Percentiles rank a stretch among this genome's conserved stretches.
phyloP scores from a whole-genome alignment of 2,113 vertebrate genomes.

The Oryzias melastigma region DNA sequence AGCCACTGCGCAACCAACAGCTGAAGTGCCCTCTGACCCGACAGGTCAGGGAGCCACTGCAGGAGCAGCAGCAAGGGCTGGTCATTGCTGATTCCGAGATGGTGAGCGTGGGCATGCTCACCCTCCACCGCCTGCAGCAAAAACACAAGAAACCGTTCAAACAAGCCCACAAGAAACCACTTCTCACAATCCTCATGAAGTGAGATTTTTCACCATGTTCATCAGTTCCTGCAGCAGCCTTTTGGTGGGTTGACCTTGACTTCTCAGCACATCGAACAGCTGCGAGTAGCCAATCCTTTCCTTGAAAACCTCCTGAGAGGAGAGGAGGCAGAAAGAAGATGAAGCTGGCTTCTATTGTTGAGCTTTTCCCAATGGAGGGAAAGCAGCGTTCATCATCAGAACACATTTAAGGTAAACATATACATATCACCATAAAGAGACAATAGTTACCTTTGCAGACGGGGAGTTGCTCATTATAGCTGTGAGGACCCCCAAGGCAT shows the following conservation, averaged over 20 bases:
- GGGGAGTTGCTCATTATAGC: slow-evolving; percentile 94
- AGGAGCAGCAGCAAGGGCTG: slow-evolving; percentile 89
- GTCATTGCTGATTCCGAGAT: slow-evolving; percentile 85
- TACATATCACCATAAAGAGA: too few relatives aligned
- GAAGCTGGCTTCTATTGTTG: slow-evolving; percentile 41
- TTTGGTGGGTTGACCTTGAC: slow-evolving; percentile 89
- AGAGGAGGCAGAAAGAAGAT: slow-evolving; percentile 36
- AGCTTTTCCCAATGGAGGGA: slow-evolving; percentile 20
- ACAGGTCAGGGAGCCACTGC: slow-evolving; percentile 87
- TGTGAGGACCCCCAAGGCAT: slow-evolving; percentile 88
- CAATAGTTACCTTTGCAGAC: slow-evolving; percentile 86
- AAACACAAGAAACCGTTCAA: slow-evolving; percentile 1
- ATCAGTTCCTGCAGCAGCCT: slow-evolving; percentile 93
- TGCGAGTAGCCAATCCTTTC: slow-evolving; percentile 94
- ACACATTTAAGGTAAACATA: too few relatives aligned
- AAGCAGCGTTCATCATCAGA: slow-evolving; percentile 20
- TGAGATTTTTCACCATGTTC: slow-evolving; percentile 87
- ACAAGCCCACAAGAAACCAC: not conserved
- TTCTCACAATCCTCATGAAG: slow-evolving; percentile 18
- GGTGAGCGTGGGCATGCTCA: slow-evolving; percentile 74
- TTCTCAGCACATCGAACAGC: slow-evolving; percentile 90
- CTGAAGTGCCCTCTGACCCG: slow-evolving; percentile 79
- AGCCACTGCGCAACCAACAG: slow-evolving; percentile 85
- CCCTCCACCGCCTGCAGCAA: slow-evolving; percentile 87
- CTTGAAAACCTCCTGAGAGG: slow-evolving; percentile 93